Evolutionary conservation across 1,140 invertebrate species (phyloP).

Genomic region (Oryctes rhinoceros): DNA sequence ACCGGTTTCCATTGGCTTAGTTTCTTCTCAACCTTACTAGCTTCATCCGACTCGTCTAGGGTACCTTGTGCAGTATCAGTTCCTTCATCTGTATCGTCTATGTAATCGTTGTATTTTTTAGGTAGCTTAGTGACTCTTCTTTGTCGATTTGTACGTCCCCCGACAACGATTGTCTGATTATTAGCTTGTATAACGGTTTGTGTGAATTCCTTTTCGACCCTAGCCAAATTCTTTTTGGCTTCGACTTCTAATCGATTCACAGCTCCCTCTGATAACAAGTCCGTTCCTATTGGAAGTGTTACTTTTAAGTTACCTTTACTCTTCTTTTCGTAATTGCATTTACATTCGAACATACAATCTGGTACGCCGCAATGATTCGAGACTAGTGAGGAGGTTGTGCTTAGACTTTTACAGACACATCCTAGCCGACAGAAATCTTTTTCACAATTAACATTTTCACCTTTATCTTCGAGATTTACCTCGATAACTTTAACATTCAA

Average conservation of each 20-base stretch:
- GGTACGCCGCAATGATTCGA: constrained; percentile 60
- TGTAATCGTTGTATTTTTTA: constrained; percentile 59
- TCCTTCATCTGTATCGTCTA: constrained; percentile 45
- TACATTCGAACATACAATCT: constrained; percentile 63
- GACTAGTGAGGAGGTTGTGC: constrained; percentile 49
- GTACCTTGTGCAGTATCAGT: not conserved
- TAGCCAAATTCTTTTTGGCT: constrained; percentile 60
- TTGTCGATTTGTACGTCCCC: constrained; percentile 52
- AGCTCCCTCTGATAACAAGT: constrained; percentile 53
- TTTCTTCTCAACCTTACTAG: not conserved
- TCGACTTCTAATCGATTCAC: constrained; percentile 59
- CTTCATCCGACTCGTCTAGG: not conserved
- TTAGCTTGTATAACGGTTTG: constrained; percentile 61
- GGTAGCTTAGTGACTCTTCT: constrained; percentile 57
- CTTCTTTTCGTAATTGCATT: constrained; percentile 53
- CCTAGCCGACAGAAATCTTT: constrained; percentile 61
- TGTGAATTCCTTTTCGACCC: constrained; percentile 60
- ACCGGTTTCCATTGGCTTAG: constrained; percentile 13
- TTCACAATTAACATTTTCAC: constrained; percentile 51
- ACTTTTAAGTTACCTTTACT: constrained; percentile 39
- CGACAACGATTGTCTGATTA: constrained; percentile 60
- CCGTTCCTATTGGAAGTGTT: constrained; percentile 45
- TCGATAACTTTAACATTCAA: constrained; percentile 60
- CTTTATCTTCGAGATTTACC: constrained; percentile 49
- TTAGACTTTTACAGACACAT: constrained; percentile 63